Evolutionary conservation across 2,113 vertebrate genomes (phyloP).

Genomic region (Riparia riparia): DNA sequence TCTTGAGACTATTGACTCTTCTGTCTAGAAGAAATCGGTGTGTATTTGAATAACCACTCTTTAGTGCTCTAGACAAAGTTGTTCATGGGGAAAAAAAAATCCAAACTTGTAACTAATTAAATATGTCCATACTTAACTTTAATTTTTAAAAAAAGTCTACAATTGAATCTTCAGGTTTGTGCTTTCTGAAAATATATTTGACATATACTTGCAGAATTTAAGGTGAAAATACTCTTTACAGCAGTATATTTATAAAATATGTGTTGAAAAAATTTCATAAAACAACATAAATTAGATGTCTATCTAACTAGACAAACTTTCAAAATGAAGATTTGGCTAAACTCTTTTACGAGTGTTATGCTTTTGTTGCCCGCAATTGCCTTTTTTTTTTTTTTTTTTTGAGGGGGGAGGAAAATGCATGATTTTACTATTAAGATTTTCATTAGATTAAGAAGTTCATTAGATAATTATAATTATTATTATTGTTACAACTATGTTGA

Average conservation of each 20-base stretch:
- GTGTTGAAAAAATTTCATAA: not conserved
- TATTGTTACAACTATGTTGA: not conserved
- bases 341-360: accelerated
- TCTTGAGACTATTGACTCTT: not conserved
- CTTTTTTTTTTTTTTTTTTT: too few relatives aligned
- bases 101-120: not conserved
- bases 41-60: not conserved
- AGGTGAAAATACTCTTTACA: not conserved
- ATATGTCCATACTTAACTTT: not conserved
- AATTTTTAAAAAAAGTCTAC: accelerated
- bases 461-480: not conserved
- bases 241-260: not conserved
- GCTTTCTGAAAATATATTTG: not conserved
- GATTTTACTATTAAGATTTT: not conserved
- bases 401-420: accelerated
- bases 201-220: not conserved
- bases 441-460: not conserved
- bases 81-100: not conserved
- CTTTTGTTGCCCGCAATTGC: not conserved
- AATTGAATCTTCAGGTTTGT: not conserved
- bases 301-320: not conserved
- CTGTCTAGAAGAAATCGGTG: not conserved
- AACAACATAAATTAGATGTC: not conserved
- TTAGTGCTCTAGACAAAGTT: not conserved
- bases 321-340: not conserved